Evolutionary conservation across 2,113 vertebrate species (phyloP).

Genomic region (Numida meleagris): DNA sequence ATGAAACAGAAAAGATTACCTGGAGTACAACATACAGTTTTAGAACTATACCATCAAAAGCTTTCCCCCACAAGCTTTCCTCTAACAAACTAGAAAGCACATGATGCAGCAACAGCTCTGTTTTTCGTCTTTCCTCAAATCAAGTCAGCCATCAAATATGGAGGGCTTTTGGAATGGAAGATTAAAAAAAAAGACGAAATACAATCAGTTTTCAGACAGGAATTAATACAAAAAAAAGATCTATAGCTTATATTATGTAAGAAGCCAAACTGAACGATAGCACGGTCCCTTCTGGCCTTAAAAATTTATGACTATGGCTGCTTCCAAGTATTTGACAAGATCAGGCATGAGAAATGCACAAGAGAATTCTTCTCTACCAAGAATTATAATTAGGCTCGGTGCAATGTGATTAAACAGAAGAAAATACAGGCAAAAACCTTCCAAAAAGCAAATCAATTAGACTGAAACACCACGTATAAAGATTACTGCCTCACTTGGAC

Average conservation of each 20-base stretch:
- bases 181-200: not conserved
- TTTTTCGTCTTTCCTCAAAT: slow-evolving; percentile 2
- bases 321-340: not conserved
- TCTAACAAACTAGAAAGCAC: not conserved
- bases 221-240: slow-evolving; percentile 17
- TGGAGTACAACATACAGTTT: not conserved
- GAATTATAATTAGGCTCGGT: not conserved
- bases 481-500: not conserved
- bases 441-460: not conserved
- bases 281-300: slow-evolving; percentile 1
- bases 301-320: slow-evolving; percentile 26
- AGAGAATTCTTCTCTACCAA: not conserved
- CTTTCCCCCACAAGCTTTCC: not conserved
- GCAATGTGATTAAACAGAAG: not conserved
- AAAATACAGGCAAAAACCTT: not conserved
- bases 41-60: not conserved
- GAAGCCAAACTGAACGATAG: not conserved
- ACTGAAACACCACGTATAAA: not conserved
- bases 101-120: not conserved
- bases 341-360: not conserved
- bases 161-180: not conserved
- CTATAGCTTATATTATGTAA: slow-evolving; percentile 4
- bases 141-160: not conserved
- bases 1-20: not conserved
- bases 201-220: not conserved